Evolutionary conservation across 2,888 invertebrate genomes (phyloP), one percentile per base, ranked within the genome.

Genomic region (Drosophila tanythrix): DNA sequence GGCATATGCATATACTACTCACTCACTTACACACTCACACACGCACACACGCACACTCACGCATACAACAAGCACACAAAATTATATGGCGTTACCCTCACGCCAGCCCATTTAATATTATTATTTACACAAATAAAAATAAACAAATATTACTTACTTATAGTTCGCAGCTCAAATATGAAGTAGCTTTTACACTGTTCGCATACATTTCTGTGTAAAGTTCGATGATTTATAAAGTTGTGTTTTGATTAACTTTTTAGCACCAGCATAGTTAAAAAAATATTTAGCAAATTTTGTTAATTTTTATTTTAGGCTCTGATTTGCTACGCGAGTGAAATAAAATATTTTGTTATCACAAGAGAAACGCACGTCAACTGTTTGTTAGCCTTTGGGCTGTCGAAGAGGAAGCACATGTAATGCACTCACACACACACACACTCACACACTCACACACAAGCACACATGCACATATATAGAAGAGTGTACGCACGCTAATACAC

Each of bases 331-430:
- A 70, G 64, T 68, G 40, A 56, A 59, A 74, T 70, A 27, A 69
- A 74, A 77, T 64, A 27, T 53, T 79, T 72, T 74, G 66, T 82
- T 85, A 81, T 85, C 88, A 88, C 78, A 82, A 68, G 69, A 70
- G 70, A 85, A 80, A 89, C 90, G 86, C 88, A 78, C 75, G 72
- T 79, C 74, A 76, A 89, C 70, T 87, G 71, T 72, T 76, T 67
- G 53, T 70, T 65, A 65, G 79, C 61, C 76, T 75, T 76, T 76
- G 72, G 70, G 64, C 62, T 67, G 58, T 52, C 31, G 57, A 74
- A 76, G 83, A 81, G 72, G 75, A 83, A 76, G 81, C 78, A 81
- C 72, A 82, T 78, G 79, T 68, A 79, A 76, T 73, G 58, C 67
- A 64, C 67, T 57, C 71, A 50, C 69, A 50, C 59, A 58, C 55